phyloP scores from a whole-genome alignment of 2,888 invertebrate species.

The Microplitis manilae region DNA sequence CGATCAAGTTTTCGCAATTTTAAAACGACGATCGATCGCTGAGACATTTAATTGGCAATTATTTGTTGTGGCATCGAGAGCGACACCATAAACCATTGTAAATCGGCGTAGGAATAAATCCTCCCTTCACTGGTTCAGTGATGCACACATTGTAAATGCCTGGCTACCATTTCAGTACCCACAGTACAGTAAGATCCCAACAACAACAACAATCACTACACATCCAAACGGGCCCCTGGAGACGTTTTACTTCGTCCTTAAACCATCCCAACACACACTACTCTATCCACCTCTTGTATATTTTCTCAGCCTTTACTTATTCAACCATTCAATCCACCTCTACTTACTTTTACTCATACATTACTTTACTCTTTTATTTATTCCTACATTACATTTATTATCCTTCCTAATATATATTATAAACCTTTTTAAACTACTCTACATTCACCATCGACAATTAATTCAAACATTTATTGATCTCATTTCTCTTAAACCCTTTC shows the following conservation, averaged over 20 bases:
- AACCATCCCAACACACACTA: not conserved
- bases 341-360: not conserved
- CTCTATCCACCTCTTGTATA: not conserved
- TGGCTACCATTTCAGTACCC: not conserved
- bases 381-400: not conserved
- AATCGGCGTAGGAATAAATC: constrained; percentile 63
- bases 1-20: constrained; percentile 47
- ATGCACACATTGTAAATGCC: constrained; percentile 7
- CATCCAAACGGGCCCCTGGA: constrained; percentile 8
- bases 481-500: not conserved
- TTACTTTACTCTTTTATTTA: not conserved
- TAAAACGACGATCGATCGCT: constrained; percentile 58
- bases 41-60: constrained; percentile 66
- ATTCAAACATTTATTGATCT: not conserved
- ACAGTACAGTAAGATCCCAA: not conserved
- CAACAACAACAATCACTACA: not conserved
- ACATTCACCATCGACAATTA: not conserved
- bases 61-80: constrained; percentile 64
- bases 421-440: not conserved
- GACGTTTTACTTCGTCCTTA: constrained; percentile 7
- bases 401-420: not conserved
- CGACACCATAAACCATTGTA: constrained; percentile 65
- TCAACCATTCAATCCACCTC: not conserved
- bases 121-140: constrained; percentile 54
- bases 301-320: not conserved